These are phyloP conservation scores for Brachionus rotundiformis DNA, from an alignment of 1,140 invertebrate genomes.

Conservation along the genomic window DNA sequence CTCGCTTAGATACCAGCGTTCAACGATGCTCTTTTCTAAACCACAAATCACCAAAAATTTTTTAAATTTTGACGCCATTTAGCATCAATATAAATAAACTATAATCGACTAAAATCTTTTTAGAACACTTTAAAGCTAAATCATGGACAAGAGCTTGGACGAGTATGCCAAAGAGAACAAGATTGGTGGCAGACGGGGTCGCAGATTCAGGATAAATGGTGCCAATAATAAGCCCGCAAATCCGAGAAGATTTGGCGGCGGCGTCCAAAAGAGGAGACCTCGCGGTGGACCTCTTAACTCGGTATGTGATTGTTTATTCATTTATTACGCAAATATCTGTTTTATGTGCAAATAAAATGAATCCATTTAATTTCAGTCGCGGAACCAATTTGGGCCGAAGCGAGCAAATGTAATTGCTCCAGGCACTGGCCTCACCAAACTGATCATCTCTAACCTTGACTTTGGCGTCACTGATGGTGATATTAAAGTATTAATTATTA, in stretches of 20 bases:
- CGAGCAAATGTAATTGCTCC: not conserved
- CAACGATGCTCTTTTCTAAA: not conserved
- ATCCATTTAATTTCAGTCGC: not conserved
- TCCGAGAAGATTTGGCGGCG: not conserved
- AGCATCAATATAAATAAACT: not conserved
- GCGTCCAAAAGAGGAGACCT: conserved; percentile 16
- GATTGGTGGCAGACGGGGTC: not conserved
- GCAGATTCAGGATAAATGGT: not conserved
- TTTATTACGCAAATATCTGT: not conserved
- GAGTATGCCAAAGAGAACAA: conserved; percentile 37
- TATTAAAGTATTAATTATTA: conserved; percentile 71
- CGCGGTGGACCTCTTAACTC: not conserved
- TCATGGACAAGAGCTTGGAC: conserved; percentile 33
- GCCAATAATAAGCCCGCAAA: not conserved
- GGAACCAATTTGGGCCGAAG: not conserved
- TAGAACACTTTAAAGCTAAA: not conserved
- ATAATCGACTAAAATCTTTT: conserved; percentile 16
- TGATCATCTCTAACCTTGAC: conserved; percentile 69
- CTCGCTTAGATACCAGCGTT: not conserved
- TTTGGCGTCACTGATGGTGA: conserved; percentile 93
- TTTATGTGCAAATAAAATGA: conserved; percentile 14
- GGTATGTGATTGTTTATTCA: conserved; percentile 30
- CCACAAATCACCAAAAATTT: not conserved
- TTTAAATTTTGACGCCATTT: not conserved
- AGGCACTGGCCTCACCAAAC: conserved; percentile 29